Evolutionary conservation across 2,888 invertebrate genomes (phyloP), one percentile per base, ranked within the genome.

Genomic region (Leucania comma): DNA sequence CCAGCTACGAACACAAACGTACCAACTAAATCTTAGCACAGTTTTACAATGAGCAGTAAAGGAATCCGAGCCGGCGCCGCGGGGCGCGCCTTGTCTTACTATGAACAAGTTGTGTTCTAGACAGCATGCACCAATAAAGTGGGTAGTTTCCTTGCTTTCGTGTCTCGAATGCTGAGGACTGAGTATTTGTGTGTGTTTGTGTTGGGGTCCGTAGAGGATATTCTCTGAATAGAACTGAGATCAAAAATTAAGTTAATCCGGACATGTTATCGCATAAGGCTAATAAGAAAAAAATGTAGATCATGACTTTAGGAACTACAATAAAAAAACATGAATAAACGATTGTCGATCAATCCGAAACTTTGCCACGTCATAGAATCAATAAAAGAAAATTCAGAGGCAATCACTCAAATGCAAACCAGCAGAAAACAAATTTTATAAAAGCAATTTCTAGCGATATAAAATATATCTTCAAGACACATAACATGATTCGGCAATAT

Each of bases 91-190:
- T 75, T 51, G 70, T 78, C 65, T 72, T 46, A 64, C 56, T 72
- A 71, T 83, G 85, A 85, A 85, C 85, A 78, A 80, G 75, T 75
- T 79, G 82, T 81, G 81, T 69, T 77, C 48, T 57, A 78, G 81
- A 83, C 85, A 78, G 74, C 72, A 61, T 84, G 85, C 74, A 79
- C 77, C 83, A 83, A 81, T 85, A 85, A 81, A 83, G 77, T 83
- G 73, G 81, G 75, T 74, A 79, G 81, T 85, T 75, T 75, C 82
- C 82, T 73, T 57, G 73, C 68, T 65, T 68, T 68, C 82, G 71
- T 78, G 84, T 72, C 72, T 75, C 59, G 83, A 74, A 73, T 84
- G 74, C 69, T 66, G 67, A 85, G 66, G 64, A 68, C 56, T 74
- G 53, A 67, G 59, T 50, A 57, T 46, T 60, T 67, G 58, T 58